Evolutionary conservation across 1,140 invertebrate genomes (phyloP).

Genomic region (Bombus sylvicola): DNA sequence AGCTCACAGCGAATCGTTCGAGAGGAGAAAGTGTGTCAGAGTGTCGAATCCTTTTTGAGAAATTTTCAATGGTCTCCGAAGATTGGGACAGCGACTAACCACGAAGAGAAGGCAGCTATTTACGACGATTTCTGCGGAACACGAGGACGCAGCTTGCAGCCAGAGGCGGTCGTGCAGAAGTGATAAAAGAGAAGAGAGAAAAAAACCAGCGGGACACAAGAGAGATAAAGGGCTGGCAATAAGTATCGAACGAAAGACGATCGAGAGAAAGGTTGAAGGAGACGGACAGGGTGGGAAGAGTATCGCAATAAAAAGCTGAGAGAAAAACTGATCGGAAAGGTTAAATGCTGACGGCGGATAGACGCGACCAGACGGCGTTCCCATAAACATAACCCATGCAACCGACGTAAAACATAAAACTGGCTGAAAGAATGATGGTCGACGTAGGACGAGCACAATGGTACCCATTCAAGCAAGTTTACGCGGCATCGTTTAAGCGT

Average conservation of each 20-base stretch:
- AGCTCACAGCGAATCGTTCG: not conserved
- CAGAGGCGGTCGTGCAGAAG: constrained; percentile 8
- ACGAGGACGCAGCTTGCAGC: not conserved
- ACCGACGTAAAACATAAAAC: constrained; percentile 47
- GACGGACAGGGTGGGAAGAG: not conserved
- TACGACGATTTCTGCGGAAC: not conserved
- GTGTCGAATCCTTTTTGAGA: not conserved
- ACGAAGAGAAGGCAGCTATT: not conserved
- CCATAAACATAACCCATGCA: constrained; percentile 42
- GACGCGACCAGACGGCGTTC: constrained; percentile 30
- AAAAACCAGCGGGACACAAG: not conserved
- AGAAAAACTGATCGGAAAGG: constrained; percentile 14
- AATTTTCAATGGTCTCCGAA: not conserved
- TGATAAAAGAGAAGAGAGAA: not conserved
- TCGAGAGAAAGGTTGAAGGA: not conserved
- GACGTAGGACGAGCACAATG: constrained; percentile 21
- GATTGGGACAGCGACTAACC: not conserved
- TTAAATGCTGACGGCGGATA: constrained; percentile 25
- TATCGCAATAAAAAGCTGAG: not conserved
- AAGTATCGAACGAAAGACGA: constrained; percentile 13
- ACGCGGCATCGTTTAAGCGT: constrained; percentile 30
- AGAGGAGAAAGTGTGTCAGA: not conserved
- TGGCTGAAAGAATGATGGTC: constrained; percentile 32
- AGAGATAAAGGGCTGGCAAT: constrained; percentile 18
- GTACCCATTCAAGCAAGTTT: constrained; percentile 7